Evolutionary conservation across 1,140 invertebrate species (phyloP), one percentile per base, ranked within the genome.

Genomic region (Drosophila equinoxialis): DNA sequence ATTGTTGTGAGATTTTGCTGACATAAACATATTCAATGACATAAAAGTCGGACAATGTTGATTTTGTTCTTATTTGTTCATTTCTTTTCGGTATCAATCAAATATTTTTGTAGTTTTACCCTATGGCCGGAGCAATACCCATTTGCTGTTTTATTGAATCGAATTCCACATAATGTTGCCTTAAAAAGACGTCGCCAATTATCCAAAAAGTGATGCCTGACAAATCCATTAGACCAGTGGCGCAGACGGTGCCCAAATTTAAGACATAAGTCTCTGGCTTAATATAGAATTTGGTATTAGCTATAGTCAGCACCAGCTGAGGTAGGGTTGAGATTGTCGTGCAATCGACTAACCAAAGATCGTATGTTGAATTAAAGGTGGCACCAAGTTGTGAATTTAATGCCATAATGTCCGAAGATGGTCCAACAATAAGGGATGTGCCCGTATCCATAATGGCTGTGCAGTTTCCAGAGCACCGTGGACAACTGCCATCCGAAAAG

Each of bases 371-470:
- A 35, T 75, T 51, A 11, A 75, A 39, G 0, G 10, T 14, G 33
- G 73, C 87, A 20, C 74, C 68, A 8, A 91, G 75, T 41, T 51
- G 57, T 1, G 30, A 23, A 48, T 79, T 71, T 7, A 89, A 65
- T 14, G 7, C 55, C 1, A 63, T 41, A 39, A 96, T 55, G 1
- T 74, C 92, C 75, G 95, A 94, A 3, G 92, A 84, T 2, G 96
- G 96, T 26, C 95, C 96, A 74, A 95, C 95, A 71, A 96, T 93
- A 1, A 96, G 92, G 23, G 94, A 95, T 37, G 96, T 96, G 11
- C 96, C 96, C 57, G 96, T 96, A 81, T 96, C 96, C 72, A 95
- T 95, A 79, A 96, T 96, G n/a, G 95, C 95, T 76, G 93, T 79
- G 74, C 94, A 95, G 6, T 93, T 93, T 3, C 42, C 20, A 0